These are phyloP conservation scores for Asobara japonica DNA, from an alignment of 1,140 invertebrate species.

Conservation along the genomic window DNA sequence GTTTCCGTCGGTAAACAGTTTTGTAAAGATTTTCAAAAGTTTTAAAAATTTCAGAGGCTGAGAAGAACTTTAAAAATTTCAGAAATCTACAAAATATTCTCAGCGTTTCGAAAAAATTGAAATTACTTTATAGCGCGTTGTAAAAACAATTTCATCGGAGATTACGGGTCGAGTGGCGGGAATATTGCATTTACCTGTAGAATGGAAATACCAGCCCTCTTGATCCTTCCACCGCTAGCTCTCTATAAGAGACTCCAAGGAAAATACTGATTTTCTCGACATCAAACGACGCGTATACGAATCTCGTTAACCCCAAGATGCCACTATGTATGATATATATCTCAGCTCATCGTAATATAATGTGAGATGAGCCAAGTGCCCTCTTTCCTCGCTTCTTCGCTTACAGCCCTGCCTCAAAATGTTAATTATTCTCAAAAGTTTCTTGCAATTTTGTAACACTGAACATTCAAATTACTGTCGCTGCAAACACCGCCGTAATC, in stretches of 20 bases:
- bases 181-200: not conserved
- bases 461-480: too few relatives aligned
- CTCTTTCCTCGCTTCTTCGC: not conserved
- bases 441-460: too few relatives aligned
- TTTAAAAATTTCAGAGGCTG: too few relatives aligned
- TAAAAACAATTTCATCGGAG: not conserved
- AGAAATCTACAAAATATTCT: too few relatives aligned
- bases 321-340: not conserved
- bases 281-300: conserved; percentile 29
- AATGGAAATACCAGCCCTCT: conserved; percentile 8
- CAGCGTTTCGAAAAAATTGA: too few relatives aligned
- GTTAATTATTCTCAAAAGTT: not conserved
- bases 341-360: conserved; percentile 1
- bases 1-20: too few relatives aligned
- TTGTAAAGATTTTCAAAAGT: too few relatives aligned
- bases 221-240: not conserved
- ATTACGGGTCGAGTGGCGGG: not conserved
- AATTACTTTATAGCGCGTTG: too few relatives aligned
- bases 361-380: not conserved
- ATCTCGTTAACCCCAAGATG: conserved; percentile 29
- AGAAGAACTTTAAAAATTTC: too few relatives aligned
- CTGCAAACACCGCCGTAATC: too few relatives aligned
- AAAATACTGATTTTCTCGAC: conserved; percentile 24
- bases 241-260: not conserved
- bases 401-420: not conserved